These are phyloP conservation scores for Mylabris sibirica DNA, from an alignment of 2,888 invertebrate species.

Conservation along the genomic window DNA sequence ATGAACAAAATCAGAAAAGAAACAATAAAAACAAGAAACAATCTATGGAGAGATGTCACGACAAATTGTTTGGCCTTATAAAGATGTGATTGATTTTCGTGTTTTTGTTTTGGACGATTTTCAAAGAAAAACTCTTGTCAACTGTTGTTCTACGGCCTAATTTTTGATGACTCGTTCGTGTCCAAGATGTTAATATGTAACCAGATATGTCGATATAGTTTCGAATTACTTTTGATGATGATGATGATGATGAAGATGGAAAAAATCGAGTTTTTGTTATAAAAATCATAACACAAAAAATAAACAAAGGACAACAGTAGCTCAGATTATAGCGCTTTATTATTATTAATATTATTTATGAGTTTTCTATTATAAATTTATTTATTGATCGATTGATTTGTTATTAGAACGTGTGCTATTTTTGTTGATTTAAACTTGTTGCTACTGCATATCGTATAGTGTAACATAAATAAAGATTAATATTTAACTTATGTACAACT, in stretches of 20 bases:
- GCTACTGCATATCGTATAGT: slow-evolving; percentile 25
- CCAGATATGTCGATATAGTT: slow-evolving; percentile 12
- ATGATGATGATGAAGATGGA: not conserved
- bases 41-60: slow-evolving; percentile 50
- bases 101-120: slow-evolving; percentile 20
- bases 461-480: slow-evolving; percentile 26
- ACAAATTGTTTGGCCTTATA: slow-evolving; percentile 55
- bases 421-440: slow-evolving; percentile 34
- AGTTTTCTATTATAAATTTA: slow-evolving; percentile 16
- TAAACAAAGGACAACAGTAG: not conserved
- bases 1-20: too few species aligned
- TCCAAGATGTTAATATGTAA: slow-evolving; percentile 34
- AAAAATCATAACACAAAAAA: not conserved
- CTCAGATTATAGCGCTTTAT: not conserved
- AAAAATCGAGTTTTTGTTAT: not conserved
- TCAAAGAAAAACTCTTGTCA: slow-evolving; percentile 4
- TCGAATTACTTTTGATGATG: not conserved
- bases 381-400: slow-evolving; percentile 27
- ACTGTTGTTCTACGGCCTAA: slow-evolving; percentile 21
- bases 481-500: not conserved
- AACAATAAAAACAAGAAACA: not conserved
- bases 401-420: slow-evolving; percentile 28
- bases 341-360: not conserved
- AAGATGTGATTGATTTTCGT: slow-evolving; percentile 25
- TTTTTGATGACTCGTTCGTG: slow-evolving; percentile 32